phyloP scores from a whole-genome alignment of 2,113 vertebrate species.

The Prietella phreatophila region DNA sequence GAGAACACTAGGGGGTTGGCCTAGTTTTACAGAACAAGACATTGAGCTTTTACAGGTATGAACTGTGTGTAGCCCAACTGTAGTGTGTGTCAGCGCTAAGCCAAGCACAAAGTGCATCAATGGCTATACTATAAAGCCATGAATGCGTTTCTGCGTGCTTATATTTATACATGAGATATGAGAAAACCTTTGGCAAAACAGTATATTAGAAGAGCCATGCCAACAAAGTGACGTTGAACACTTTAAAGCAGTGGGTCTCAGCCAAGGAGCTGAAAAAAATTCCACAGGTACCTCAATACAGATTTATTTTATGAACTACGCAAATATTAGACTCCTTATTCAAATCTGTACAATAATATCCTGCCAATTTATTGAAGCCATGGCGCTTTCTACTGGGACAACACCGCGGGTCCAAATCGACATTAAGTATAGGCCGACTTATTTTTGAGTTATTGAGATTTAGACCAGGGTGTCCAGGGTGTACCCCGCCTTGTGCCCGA shows the following conservation, averaged over 20 bases:
- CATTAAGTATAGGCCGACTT: neutral
- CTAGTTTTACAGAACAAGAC: slow-evolving; percentile 29
- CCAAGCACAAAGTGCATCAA: neutral
- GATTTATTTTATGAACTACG: neutral
- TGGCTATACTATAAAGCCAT: neutral
- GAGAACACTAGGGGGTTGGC: slow-evolving; percentile 3
- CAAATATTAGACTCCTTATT: neutral
- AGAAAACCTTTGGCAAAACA: neutral
- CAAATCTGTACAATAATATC: neutral
- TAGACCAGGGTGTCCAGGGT: no score
- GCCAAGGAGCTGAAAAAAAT: neutral
- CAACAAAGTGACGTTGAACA: neutral
- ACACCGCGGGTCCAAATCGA: neutral
- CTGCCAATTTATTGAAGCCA: neutral
- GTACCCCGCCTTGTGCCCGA: no score
- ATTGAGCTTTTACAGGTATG: slow-evolving; percentile 12
- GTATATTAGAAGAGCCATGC: neutral
- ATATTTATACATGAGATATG: neutral
- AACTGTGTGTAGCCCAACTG: neutral
- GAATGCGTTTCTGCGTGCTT: neutral
- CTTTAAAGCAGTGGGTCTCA: neutral
- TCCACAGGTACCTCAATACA: neutral
- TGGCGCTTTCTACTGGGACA: neutral
- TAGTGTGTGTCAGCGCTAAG: neutral
- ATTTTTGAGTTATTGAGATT: neutral